A percentile compares a stretch with the other conserved stretches of the same genome.
Conservation (phyloP, 2,113 vertebrate species). For the Oriolus oriolus region DNA sequence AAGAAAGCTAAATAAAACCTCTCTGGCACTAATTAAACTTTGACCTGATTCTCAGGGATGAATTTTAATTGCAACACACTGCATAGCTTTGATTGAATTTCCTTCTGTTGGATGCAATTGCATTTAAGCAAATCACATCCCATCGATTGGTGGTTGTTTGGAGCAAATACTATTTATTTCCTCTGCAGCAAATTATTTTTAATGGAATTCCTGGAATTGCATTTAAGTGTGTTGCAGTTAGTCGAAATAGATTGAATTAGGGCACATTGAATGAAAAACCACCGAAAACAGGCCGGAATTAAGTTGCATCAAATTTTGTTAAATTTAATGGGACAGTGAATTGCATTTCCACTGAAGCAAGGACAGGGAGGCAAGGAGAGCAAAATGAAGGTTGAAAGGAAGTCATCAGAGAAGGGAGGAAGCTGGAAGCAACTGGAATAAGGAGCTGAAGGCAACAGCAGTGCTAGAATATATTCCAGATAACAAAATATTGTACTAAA, state of each 20-base stretch:
- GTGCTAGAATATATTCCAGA: background rate
- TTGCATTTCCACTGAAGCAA: background rate
- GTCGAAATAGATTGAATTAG: slow-evolving; percentile 43
- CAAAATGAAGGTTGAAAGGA: background rate
- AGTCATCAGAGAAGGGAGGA: background rate
- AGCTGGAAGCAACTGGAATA: background rate
- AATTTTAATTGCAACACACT: slow-evolving; percentile 27
- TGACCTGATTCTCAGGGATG: background rate
- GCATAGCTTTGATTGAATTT: slow-evolving; percentile 42
- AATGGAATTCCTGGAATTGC: slow-evolving; percentile 53
- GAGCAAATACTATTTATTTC: slow-evolving; percentile 12
- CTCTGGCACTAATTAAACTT: slow-evolving; percentile 20
- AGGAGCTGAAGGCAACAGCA: background rate
- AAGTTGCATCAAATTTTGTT: slow-evolving; percentile 8
- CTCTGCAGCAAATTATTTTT: slow-evolving; percentile 38
- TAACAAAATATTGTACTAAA: background rate
- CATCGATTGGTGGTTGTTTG: slow-evolving; percentile 34
- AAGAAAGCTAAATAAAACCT: slow-evolving; percentile 18
- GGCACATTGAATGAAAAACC: background rate
- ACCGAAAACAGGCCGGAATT: slow-evolving; percentile 12
- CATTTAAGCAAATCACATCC: slow-evolving; percentile 40
- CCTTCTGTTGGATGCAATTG: background rate
- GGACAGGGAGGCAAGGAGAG: background rate
- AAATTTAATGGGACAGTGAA: slow-evolving; percentile 15
- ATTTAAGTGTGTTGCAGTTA: slow-evolving; percentile 24